Conservation (phyloP, 2,797 vertebrate species). For the Intellagama lesueurii region DNA sequence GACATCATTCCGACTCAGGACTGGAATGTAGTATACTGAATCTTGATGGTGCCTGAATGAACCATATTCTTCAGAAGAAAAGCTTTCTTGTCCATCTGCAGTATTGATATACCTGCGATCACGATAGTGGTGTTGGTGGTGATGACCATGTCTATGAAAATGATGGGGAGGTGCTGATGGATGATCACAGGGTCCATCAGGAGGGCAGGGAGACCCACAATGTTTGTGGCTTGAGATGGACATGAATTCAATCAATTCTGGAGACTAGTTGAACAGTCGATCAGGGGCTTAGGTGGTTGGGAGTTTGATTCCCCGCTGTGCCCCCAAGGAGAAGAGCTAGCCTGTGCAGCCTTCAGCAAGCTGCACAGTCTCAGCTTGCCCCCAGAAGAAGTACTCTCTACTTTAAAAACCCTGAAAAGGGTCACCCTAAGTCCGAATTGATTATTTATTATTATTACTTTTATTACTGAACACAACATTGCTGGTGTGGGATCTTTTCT, state of each 20-base stretch:
- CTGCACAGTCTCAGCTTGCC: no score
- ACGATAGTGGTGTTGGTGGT: not conserved
- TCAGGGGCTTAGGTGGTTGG: no score
- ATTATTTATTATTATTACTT: no score
- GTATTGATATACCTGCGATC: constrained; percentile 33
- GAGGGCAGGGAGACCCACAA: not conserved
- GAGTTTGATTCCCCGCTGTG: no score
- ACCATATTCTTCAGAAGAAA: constrained; percentile 23
- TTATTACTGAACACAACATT: not conserved
- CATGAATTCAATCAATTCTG: no score
- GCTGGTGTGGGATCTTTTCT: constrained; percentile 23
- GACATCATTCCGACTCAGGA: constrained; percentile 61
- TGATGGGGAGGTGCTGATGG: accelerated
- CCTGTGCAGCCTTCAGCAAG: no score
- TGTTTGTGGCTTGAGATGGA: no score
- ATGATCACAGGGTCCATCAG: not conserved
- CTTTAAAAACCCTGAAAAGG: no score
- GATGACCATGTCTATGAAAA: not conserved
- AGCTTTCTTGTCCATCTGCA: constrained; percentile 21
- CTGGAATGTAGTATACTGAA: constrained; percentile 62
- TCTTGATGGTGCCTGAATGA: constrained; percentile 45
- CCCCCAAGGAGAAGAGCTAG: no score
- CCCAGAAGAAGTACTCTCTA: no score
- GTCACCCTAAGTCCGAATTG: no score
- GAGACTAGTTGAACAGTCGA: no score